Base-by-base conservation (phyloP, 2,797 vertebrate species). In the Danio choprae region DNA sequence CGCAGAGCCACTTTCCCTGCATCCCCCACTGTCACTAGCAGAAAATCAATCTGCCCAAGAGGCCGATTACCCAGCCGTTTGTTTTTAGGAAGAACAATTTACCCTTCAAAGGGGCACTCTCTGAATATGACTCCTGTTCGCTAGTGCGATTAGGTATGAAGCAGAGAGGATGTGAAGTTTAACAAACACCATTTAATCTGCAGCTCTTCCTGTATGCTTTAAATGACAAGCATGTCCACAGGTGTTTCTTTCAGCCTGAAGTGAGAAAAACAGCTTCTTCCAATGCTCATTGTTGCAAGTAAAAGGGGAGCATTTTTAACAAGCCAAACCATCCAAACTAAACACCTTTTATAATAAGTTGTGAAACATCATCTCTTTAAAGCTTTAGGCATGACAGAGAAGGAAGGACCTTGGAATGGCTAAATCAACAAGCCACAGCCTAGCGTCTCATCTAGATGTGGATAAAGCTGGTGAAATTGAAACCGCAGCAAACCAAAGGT, bases 41-140 rank as follows among this genome's bases (percentile, higher is more conserved):
- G 93, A 90, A 93, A 92, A 94, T 93, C 92, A 92, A 94, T 93
- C 91, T 89, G 88, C 92, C 91, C 90, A 89, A 88, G 91, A 94
- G 90, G 89, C 90, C 90, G 88, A 90, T 90, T 87, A 90, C 88
- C 90, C 89, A 86, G 87, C 87, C 90, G 90, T 91, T 74, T 91
- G 91, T 92, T 93, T 92, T 92, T 90, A 93, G 90, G 86, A 88
- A 88, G 90, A 91, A 91, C 90, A 91, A 79, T 79, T 79, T 80
- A 64, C 62, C 65, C 64, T 82, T 72, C 58, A 81, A 73, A 67
- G 40, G 7, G 13, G 12, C 3, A 0, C 63, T 62, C 16, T 71
- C 22, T 46, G 50, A 71, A 81, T 75, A 79, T 62, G 48, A 62
- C 58, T 73, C 70, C 43, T 20, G 53, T 55, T 29, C 83, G 86